phyloP scores from a whole-genome alignment of 2,113 vertebrate genomes.

The Alaudala cheleensis region DNA sequence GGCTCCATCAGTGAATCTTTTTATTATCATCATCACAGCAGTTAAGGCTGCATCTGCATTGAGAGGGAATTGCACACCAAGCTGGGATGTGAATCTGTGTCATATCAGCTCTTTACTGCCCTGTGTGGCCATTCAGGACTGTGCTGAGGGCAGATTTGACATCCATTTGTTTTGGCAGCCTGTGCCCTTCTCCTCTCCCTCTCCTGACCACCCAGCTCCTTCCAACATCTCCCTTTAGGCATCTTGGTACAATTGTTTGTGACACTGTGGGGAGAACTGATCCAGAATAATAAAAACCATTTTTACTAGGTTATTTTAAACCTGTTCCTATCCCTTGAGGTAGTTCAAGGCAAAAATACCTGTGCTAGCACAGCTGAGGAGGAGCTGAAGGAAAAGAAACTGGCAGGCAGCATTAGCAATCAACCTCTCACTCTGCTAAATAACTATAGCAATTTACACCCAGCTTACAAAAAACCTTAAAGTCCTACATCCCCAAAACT shows the following conservation, averaged over 20 bases:
- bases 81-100: background rate
- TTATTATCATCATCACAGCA: background rate
- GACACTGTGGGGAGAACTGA: background rate
- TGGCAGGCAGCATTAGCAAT: background rate
- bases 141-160: background rate
- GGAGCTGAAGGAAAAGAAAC: background rate
- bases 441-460: background rate
- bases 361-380: background rate
- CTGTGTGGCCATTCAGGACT: background rate
- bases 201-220: background rate
- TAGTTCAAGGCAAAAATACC: background rate
- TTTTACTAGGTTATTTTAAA: background rate
- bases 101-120: background rate
- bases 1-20: background rate
- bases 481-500: background rate
- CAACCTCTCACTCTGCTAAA: background rate
- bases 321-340: background rate
- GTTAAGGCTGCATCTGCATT: background rate
- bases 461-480: background rate
- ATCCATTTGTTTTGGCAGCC: background rate
- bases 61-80: background rate
- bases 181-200: background rate
- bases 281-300: background rate
- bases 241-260: background rate
- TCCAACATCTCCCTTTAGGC: background rate